phyloP scores from a whole-genome alignment of 23 tunicate genomes.

The Styela clava region DNA sequence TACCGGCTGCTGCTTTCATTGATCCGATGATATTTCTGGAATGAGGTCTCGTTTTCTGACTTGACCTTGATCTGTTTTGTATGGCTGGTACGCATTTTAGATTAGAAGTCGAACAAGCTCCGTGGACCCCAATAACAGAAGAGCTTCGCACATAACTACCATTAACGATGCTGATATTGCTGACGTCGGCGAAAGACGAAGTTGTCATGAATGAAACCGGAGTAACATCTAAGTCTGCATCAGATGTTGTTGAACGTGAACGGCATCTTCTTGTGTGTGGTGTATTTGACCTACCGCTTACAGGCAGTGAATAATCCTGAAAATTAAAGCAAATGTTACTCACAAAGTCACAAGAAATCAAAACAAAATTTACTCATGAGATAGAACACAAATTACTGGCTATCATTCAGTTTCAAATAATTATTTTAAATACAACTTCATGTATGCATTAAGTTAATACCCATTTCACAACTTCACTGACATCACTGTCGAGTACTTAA shows the following conservation, averaged over 20 bases:
- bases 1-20: constrained; percentile 1
- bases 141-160: neutral
- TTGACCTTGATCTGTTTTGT: neutral
- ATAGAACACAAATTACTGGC: no score
- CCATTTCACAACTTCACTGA: no score
- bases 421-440: no score
- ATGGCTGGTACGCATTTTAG: neutral
- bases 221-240: neutral
- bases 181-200: neutral
- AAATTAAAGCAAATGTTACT: neutral
- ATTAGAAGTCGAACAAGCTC: constrained; percentile 2
- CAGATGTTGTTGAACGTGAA: neutral
- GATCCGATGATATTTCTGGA: neutral
- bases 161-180: neutral
- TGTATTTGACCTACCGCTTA: neutral
- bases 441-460: no score
- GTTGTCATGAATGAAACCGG: constrained; percentile 6
- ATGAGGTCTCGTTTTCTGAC: neutral
- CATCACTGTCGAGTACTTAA: no score
- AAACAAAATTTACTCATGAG: no score
- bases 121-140: neutral
- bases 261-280: neutral
- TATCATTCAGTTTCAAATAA: no score
- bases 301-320: constrained; percentile 6
- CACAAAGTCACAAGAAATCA: neutral